phyloP scores from a whole-genome alignment of 2,888 invertebrate genomes.

The Erpobdella octoculata region DNA sequence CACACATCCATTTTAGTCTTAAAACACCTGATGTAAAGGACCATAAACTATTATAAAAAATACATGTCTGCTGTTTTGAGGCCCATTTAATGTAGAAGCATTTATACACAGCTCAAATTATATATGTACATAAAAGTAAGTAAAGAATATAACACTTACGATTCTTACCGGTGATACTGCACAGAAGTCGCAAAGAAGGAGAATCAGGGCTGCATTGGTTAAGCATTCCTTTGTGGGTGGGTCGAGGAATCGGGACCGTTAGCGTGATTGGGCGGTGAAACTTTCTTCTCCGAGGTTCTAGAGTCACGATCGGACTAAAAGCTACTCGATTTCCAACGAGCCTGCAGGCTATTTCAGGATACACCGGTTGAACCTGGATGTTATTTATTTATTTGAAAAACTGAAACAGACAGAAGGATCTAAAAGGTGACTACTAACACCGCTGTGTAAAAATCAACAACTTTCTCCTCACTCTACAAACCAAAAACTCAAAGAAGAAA shows the following conservation, averaged over 20 bases:
- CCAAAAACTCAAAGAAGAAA: too few relatives aligned
- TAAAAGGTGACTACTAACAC: too few relatives aligned
- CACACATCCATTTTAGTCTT: too few relatives aligned
- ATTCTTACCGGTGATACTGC: conserved; percentile 39
- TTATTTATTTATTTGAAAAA: too few relatives aligned
- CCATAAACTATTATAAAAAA: too few relatives aligned
- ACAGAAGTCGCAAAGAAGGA: conserved; percentile 38
- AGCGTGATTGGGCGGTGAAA: conserved; percentile 99
- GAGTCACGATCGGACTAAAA: conserved; percentile 98
- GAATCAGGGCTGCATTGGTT: conserved; percentile 68
- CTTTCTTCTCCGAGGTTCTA: conserved; percentile 93
- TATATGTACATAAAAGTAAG: conserved; percentile 10
- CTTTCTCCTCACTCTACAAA: too few relatives aligned
- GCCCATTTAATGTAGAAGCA: too few relatives aligned
- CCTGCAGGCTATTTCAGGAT: conserved; percentile 89
- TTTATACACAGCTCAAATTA: too few relatives aligned
- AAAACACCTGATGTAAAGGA: too few relatives aligned
- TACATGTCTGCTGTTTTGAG: too few relatives aligned
- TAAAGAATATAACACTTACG: conserved; percentile 26
- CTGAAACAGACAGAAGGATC: background rate
- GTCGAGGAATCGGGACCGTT: conserved; percentile 90
- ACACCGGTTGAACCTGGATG: conserved; percentile 89
- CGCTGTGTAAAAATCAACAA: too few relatives aligned
- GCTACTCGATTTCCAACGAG: conserved; percentile 95
- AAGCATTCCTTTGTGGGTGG: conserved; percentile 72